Conservation (phyloP, 53 echinoderm and acorn worm genomes). For the Pentamera pediparva region DNA sequence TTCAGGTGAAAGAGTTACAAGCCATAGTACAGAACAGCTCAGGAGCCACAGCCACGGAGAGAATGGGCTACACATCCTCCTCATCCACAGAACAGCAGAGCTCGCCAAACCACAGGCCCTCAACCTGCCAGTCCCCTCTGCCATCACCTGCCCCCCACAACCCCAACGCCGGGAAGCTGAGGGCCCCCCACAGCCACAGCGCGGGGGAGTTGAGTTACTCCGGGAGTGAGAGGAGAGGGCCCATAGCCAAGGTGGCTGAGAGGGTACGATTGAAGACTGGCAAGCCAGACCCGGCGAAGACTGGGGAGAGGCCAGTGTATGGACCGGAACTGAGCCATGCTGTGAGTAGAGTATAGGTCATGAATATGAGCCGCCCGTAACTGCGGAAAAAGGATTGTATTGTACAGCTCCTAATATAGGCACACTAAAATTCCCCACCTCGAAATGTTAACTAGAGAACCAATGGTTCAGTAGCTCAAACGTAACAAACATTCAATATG, state of each 20-base stretch:
- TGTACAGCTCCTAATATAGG: no score
- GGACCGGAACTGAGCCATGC: conserved; percentile 70
- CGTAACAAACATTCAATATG: no score
- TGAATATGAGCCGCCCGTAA: not conserved
- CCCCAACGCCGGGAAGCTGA: conserved; percentile 85
- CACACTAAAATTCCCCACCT: no score
- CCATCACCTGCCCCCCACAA: conserved; percentile 43
- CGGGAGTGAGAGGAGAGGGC: conserved; percentile 71
- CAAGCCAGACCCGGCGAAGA: conserved; percentile 44
- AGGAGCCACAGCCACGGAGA: conserved; percentile 54
- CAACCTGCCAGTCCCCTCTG: conserved; percentile 40
- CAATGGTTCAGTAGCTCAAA: no score
- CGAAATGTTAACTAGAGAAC: no score
- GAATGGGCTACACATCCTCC: conserved; percentile 78
- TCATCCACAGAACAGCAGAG: conserved; percentile 90
- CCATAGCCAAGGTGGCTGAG: conserved; percentile 92
- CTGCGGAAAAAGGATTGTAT: no score
- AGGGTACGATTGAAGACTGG: conserved; percentile 81
- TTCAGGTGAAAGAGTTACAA: conserved; percentile 81
- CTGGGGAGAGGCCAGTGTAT: conserved; percentile 69
- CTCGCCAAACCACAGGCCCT: conserved; percentile 74
- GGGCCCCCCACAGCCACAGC: no score
- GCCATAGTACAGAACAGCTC: conserved; percentile 40
- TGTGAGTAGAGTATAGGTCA: conserved; percentile 7
- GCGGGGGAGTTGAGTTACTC: conserved; percentile 85